Evolutionary conservation across 1,140 invertebrate genomes (phyloP).

Genomic region (Aphidius ervi): DNA sequence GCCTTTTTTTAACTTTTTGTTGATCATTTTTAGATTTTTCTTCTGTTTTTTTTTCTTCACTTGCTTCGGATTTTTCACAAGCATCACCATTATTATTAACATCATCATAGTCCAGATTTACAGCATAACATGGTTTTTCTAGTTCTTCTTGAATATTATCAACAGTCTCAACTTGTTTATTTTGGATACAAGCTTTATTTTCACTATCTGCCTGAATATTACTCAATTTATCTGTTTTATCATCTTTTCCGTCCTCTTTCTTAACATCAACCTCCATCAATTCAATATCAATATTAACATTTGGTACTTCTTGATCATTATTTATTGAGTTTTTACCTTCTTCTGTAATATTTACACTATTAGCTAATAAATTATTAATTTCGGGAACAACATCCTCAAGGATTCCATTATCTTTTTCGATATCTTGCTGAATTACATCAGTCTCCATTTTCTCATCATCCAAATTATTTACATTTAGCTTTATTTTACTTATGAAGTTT

Average conservation of each 20-base stretch:
- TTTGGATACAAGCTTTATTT: too few species aligned
- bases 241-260: conserved; percentile 6
- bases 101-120: conserved; percentile 32
- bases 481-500: conserved; percentile 43
- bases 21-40: conserved; percentile 15
- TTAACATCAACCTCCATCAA: conserved; percentile 28
- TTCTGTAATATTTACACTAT: conserved; percentile 32
- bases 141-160: too few species aligned
- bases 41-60: conserved; percentile 34
- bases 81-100: conserved; percentile 40
- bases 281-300: conserved; percentile 22
- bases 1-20: conserved; percentile 58
- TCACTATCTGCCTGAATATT: neutral
- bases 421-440: conserved; percentile 3
- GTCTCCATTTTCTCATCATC: conserved; percentile 15
- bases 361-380: conserved; percentile 6
- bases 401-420: neutral
- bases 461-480: conserved; percentile 25
- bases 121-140: too few species aligned
- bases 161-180: conserved; percentile 22
- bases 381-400: neutral
- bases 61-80: conserved; percentile 43
- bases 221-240: neutral
- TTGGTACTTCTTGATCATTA: conserved; percentile 30
- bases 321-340: conserved; percentile 21